Evolutionary conservation across 2,888 invertebrate genomes (phyloP), one percentile per base, ranked within the genome.

Genomic region (Clanis bilineata): DNA sequence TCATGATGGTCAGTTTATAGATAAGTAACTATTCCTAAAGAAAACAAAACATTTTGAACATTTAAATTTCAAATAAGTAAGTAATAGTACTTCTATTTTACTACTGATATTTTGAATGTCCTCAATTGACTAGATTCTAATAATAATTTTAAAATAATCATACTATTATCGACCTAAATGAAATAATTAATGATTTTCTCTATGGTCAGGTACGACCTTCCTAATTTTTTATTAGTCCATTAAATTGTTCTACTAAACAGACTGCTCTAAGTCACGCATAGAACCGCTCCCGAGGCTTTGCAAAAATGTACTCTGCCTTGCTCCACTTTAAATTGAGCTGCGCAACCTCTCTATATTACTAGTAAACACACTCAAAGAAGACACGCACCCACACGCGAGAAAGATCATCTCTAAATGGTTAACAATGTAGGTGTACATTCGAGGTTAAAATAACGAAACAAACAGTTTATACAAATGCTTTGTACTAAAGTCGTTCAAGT

Each of bases 391-490:
- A 51, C 28, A 51, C 57, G 18, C 41, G 60, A 62, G 56, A 69
- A 61, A 68, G 74, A 57, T 74, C 77, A 72, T 70, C 65, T 62
- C 62, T 70, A 60, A 72, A 58, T 79, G 77, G 81, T 61, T 62
- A 61, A 62, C 61, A 72, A 64, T 72, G 79, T 88, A 77, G 88
- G 89, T 77, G 88, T 86, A 83, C 79, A 81, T 65, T 80, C 82
- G 83, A 87, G 86, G 88, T 75, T 85, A 79, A 79, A 83, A 82
- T 64, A 72, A 77, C 82, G 76, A 74, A 68, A 62, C 62, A 66
- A 66, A 62, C 61, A 65, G 67, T 72, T 70, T 69, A 69, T 71
- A 68, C 68, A 65, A 71, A 70, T 65, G 67, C 59, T 71, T 73
- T 68, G 65, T 68, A 66, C 64, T 18, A 65, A 68, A 68, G 63